Percentiles rank a stretch among this genome's conserved stretches.
Evolutionary conservation across 2,797 vertebrate species (phyloP).

Genomic region (Morelia viridis): DNA sequence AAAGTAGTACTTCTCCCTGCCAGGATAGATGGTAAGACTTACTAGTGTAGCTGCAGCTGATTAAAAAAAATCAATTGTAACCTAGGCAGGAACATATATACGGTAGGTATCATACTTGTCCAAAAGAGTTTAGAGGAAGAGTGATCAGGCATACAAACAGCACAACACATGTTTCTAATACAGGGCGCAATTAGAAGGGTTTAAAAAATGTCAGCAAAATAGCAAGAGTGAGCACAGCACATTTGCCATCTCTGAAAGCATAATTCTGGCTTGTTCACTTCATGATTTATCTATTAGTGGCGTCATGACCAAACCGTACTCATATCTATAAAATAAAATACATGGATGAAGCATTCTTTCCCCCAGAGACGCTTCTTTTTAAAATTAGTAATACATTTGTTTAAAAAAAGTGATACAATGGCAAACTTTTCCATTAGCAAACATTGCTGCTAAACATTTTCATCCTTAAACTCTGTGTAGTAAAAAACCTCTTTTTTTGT

Average conservation of each 20-base stretch:
- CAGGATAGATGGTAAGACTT: background rate
- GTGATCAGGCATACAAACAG: conserved; percentile 33
- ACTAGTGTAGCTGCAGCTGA: background rate
- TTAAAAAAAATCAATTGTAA: background rate
- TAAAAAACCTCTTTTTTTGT: conserved; percentile 59
- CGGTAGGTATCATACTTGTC: background rate
- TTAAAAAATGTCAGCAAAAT: conserved; percentile 15
- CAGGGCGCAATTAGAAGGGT: background rate
- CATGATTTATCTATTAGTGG: background rate
- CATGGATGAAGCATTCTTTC: background rate
- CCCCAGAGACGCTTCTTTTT: background rate
- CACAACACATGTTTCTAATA: background rate
- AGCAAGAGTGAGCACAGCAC: background rate
- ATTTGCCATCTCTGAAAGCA: background rate
- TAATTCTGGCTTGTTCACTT: conserved; percentile 13
- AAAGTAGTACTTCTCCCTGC: background rate
- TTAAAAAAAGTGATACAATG: background rate
- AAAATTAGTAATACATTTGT: conserved; percentile 39
- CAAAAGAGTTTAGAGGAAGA: background rate
- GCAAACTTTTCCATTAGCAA: conserved; percentile 50
- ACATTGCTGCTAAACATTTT: conserved; percentile 60
- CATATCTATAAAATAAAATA: conserved; percentile 17
- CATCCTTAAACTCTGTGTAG: conserved; percentile 53
- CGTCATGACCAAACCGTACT: background rate
- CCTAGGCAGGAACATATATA: background rate